Evolutionary conservation across 1,140 invertebrate species (phyloP).

Genomic region (Brachionus paranguensis): DNA sequence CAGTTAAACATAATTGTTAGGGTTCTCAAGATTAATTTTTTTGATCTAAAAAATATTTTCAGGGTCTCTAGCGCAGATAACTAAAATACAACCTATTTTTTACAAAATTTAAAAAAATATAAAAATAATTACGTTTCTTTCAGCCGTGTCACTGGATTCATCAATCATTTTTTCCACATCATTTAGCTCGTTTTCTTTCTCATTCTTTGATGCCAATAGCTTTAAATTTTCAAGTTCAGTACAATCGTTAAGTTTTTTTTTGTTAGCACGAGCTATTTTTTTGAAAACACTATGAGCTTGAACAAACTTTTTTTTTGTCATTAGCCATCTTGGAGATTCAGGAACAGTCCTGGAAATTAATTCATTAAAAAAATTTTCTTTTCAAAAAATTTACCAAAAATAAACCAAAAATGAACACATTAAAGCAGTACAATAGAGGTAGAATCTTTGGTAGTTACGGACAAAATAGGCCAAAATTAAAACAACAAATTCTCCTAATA

Average conservation of each 20-base stretch:
- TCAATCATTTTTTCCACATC: background rate
- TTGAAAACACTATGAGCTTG: background rate
- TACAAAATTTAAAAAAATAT: background rate
- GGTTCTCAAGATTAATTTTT: background rate
- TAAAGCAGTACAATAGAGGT: background rate
- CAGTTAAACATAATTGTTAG: constrained; percentile 30
- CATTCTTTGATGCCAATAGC: background rate
- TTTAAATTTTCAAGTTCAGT: background rate
- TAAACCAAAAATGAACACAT: background rate
- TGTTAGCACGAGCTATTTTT: constrained; percentile 5
- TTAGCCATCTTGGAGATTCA: constrained; percentile 28
- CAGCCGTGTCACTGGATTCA: background rate
- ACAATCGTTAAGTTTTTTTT: background rate
- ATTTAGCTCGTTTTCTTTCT: background rate
- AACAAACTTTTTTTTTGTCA: background rate
- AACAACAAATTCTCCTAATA: constrained; percentile 28
- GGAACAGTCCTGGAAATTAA: background rate
- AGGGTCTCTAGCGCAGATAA: background rate
- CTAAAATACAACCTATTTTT: background rate
- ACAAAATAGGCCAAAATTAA: constrained; percentile 36
- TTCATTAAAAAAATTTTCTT: background rate
- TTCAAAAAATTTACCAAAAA: constrained; percentile 5
- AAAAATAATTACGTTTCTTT: background rate
- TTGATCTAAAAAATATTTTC: constrained; percentile 39
- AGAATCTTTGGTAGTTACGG: background rate